Percentiles rank a stretch among this genome's conserved stretches.
These are phyloP conservation scores for Mesembrinibis cayennensis DNA, from an alignment of 2,113 vertebrate genomes.

Conservation along the genomic window DNA sequence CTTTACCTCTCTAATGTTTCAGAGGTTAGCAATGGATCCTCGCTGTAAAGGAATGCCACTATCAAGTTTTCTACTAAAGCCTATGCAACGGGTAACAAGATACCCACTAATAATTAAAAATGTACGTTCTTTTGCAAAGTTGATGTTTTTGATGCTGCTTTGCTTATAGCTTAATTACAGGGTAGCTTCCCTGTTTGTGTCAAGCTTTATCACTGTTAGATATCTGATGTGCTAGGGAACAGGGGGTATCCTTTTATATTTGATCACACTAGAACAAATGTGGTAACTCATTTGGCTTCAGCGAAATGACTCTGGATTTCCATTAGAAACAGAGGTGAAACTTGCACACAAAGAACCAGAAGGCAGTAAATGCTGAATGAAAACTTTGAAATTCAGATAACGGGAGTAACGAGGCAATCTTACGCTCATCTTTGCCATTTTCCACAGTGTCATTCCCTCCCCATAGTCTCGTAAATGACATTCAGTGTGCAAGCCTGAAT, in stretches of 20 bases:
- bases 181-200: background rate
- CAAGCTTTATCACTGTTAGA: background rate
- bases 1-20: slow-evolving; percentile 62
- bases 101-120: slow-evolving; percentile 99
- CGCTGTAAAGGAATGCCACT: slow-evolving; percentile 98
- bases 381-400: background rate
- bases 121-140: slow-evolving; percentile 72
- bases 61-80: slow-evolving; percentile 97
- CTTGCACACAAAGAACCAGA: background rate
- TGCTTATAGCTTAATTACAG: background rate
- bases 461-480: accelerated
- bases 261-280: background rate
- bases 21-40: slow-evolving; percentile 97
- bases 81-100: slow-evolving; percentile 97
- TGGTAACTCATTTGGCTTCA: background rate
- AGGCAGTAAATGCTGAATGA: background rate
- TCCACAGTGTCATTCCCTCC: background rate
- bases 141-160: background rate
- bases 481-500: background rate
- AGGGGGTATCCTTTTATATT: background rate
- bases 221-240: background rate
- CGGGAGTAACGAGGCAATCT: background rate
- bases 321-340: background rate
- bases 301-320: background rate
- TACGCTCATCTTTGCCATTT: background rate